Evolutionary conservation across 1,140 invertebrate species (phyloP).

Genomic region (Ooceraea biroi): DNA sequence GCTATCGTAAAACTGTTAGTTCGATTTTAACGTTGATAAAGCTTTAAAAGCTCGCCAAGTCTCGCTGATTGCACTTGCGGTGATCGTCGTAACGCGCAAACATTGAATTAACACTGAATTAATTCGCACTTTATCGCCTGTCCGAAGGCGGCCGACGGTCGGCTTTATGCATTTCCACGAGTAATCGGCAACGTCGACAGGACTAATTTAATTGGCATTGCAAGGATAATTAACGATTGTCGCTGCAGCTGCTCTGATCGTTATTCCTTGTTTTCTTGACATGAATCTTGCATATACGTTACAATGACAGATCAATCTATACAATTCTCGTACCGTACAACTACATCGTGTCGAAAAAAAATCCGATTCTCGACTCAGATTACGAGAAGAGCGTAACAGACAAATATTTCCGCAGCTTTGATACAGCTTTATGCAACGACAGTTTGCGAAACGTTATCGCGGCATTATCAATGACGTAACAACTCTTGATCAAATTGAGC

Average conservation of each 20-base stretch:
- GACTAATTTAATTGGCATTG: slow-evolving; percentile 66
- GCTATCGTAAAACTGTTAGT: background rate
- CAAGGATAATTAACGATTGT: slow-evolving; percentile 59
- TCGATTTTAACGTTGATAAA: slow-evolving; percentile 32
- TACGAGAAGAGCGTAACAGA: background rate
- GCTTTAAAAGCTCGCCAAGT: slow-evolving; percentile 55
- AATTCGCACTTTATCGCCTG: slow-evolving; percentile 70
- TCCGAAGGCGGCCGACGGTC: slow-evolving; percentile 38
- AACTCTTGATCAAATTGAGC: no score
- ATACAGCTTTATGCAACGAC: no score
- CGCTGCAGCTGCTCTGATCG: slow-evolving; percentile 13
- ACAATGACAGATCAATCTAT: no score
- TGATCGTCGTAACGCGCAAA: slow-evolving; percentile 23
- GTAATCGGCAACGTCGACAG: slow-evolving; percentile 31
- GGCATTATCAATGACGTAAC: no score
- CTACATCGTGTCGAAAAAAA: background rate
- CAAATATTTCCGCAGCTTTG: no score
- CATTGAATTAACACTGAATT: slow-evolving; percentile 71
- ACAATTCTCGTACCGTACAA: no score
- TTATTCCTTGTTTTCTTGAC: slow-evolving; percentile 2
- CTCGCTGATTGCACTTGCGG: slow-evolving; percentile 28
- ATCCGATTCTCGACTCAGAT: background rate
- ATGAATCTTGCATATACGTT: background rate
- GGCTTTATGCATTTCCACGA: slow-evolving; percentile 47
- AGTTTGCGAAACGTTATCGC: no score